phyloP scores from a whole-genome alignment of 2,797 vertebrate species.

The Oreonectes daqikongensis region DNA sequence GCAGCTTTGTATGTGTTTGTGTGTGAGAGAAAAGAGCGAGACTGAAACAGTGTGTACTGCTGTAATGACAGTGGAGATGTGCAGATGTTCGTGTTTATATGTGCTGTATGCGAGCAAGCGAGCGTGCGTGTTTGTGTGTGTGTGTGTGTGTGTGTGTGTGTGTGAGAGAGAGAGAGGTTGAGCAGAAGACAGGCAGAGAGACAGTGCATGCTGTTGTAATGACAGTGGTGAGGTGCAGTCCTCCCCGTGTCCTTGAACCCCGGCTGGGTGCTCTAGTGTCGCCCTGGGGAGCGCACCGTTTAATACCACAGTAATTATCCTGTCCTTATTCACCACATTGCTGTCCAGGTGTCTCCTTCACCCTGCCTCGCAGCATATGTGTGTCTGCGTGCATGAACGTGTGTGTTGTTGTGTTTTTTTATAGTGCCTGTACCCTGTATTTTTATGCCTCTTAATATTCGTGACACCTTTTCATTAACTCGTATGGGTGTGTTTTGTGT shows the following conservation, averaged over 20 bases:
- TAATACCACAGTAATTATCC: conserved; percentile 79
- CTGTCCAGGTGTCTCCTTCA: conserved; percentile 71
- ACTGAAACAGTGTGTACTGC: conserved; percentile 18
- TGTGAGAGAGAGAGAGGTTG: conserved; percentile 27
- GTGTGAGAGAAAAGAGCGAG: not conserved
- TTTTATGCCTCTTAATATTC: conserved; percentile 52
- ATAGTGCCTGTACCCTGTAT: conserved; percentile 22
- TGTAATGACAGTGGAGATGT: conserved; percentile 37
- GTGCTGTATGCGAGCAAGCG: not conserved
- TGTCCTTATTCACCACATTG: conserved; percentile 75
- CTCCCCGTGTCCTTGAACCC: conserved; percentile 73
- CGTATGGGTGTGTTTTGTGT: conserved; percentile 28
- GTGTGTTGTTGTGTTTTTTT: conserved; percentile 33
- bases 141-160: conserved; percentile 27
- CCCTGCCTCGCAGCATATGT: conserved; percentile 45
- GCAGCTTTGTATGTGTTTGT: conserved; percentile 4
- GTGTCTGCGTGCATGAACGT: conserved; percentile 31
- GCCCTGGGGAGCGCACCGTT: conserved; percentile 75
- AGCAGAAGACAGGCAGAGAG: conserved; percentile 41
- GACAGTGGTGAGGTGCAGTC: conserved; percentile 69
- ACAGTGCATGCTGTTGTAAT: conserved; percentile 60
- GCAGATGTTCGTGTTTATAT: conserved; percentile 38
- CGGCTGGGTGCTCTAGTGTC: conserved; percentile 69
- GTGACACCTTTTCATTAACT: conserved; percentile 42
- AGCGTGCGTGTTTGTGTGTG: conserved; percentile 32